Base-by-base conservation (phyloP, 2,113 vertebrate genomes). In the Saguinus midas region DNA sequence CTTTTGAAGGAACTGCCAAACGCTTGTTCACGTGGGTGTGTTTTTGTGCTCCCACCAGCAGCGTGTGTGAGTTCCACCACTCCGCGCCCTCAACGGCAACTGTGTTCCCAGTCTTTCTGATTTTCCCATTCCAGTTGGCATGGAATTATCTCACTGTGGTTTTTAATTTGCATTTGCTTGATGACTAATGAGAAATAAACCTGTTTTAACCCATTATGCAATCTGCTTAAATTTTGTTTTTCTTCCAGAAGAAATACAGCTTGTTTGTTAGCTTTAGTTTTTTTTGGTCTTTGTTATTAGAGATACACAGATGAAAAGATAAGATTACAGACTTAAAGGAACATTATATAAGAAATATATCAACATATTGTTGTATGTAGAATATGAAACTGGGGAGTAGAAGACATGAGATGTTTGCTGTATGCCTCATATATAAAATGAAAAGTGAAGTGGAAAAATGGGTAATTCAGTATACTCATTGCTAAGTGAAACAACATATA, bases 151-250 rank as follows among this genome's bases (percentile, higher is more conserved):
- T 82, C 61, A 25, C 0, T 55, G 52, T 37, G 72, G 70, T 29
- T 70, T 92, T 76, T 18, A 66, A 25, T 89, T 87, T 86, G 45
- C 32, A 27, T 68, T 66, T 66, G 27, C 52, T 86, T 61, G 73
- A 88, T 58, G 87, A 68, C 80, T 83, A 43, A 73, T 68, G 92
- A 96, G 21, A 57, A 97, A 94, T 90, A 97, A 97, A 45, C 94
- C 91, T 87, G 66, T 96, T 98, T 95, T 92, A 97, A 86, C 81
- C 3, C 0, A 91, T 73, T 50, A 93, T 72, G 84, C 89, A 91
- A 91, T 84, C 43, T 97, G 43, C 95, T 96, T 55, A 85, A 52
- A 72, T 52, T 57, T 94, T 94, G 80, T 68, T 92, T 96, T 0
- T 0, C 86, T 97, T 91, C 87, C 75, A 66, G 83, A 23, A 96